These are phyloP conservation scores for Eriocheir sinensis DNA, from an alignment of 1,140 invertebrate genomes.

Conservation along the genomic window DNA sequence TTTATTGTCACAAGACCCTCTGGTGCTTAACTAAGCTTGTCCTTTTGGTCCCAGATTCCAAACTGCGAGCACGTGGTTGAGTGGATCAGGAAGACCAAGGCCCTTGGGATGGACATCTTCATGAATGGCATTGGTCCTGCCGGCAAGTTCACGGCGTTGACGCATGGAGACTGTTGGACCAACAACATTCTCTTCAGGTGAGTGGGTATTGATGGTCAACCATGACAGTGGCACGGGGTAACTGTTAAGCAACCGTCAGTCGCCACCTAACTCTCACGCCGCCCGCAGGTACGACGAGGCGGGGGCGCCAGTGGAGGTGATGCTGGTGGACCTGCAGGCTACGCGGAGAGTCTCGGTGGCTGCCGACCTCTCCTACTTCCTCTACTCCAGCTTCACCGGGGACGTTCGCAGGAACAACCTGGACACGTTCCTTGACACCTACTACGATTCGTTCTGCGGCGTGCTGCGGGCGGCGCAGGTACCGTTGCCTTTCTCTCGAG, in stretches of 20 bases:
- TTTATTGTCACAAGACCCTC: no score
- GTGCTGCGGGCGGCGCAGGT: slow-evolving; percentile 21
- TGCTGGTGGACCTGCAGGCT: slow-evolving; percentile 65
- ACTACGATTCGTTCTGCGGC: slow-evolving; percentile 50
- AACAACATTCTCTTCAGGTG: neutral
- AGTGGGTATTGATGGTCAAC: no score
- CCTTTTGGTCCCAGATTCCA: no score
- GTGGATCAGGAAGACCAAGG: neutral
- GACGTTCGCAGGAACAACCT: slow-evolving; percentile 39
- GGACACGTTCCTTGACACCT: slow-evolving; percentile 30
- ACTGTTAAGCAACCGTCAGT: no score
- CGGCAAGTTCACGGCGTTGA: neutral
- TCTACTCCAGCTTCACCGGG: slow-evolving; percentile 64
- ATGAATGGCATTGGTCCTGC: neutral
- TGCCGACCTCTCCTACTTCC: slow-evolving; percentile 65
- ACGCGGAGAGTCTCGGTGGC: slow-evolving; percentile 35
- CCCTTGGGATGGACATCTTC: neutral
- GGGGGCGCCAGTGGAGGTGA: slow-evolving; percentile 48
- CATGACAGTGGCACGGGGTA: no score
- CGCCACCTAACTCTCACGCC: neutral
- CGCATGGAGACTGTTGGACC: neutral
- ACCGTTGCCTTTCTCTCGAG: slow-evolving; percentile 33
- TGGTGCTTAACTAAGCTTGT: no score
- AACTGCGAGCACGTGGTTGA: neutral
- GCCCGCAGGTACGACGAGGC: slow-evolving; percentile 58